Evolutionary conservation across 2,888 invertebrate genomes (phyloP), one percentile per base, ranked within the genome.

Genomic region (Lordiphosa andalusiaca): DNA sequence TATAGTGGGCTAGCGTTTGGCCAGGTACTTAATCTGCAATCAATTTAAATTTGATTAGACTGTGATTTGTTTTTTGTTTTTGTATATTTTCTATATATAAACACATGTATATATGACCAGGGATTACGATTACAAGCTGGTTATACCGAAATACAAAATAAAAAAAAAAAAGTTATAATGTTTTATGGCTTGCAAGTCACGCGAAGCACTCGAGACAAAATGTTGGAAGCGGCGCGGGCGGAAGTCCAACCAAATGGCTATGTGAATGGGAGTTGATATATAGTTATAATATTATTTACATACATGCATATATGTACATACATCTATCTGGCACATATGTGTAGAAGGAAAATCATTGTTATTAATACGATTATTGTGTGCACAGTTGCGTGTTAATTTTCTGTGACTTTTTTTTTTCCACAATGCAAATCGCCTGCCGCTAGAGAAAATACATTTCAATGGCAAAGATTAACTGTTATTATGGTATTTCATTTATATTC

Each of bases 321-420:
- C 13, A 39, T 10, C n/a, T 6, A 23, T 12, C n/a, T 30, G n/a
- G 50, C 58, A 53, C 46, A 47, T 64, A 36, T 40, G 60, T 60
- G 48, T 47, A 39, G 39, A 60, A 12, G 44, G 44, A 60, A 71
- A 68, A 69, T 64, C 66, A 81, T 80, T 77, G 77, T 77, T 80
- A 74, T 74, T 76, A 74, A 80, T 76, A 67, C 70, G 78, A 76
- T 46, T 62, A 62, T 46, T 61, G 49, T 53, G 36, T 51, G 71
- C 83, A 82, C 82, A 76, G 80, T 80, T 80, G 83, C 80, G 80
- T 80, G 83, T 82, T 80, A 80, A 82, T 80, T 82, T 78, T 68
- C 70, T 72, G 69, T 77, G 77, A 73, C 71, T 73, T 64, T 64
- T 39, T 73, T 64, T 64, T 39, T 51, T 37, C 53, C 53, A 53